phyloP scores from a whole-genome alignment of 2,113 vertebrate species.

The Pomatorhinus ruficollis region DNA sequence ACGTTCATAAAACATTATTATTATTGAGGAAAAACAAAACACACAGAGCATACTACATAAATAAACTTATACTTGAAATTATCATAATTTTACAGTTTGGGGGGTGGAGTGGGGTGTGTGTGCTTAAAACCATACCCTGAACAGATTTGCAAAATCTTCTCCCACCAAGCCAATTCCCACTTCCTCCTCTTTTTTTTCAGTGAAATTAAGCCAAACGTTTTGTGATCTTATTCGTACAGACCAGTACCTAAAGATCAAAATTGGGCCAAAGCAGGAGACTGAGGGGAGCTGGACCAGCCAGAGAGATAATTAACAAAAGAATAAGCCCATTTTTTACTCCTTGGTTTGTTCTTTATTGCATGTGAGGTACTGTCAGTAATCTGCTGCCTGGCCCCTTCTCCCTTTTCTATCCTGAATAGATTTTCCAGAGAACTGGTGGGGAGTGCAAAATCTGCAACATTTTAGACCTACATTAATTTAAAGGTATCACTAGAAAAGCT shows the following conservation, averaged over 20 bases:
- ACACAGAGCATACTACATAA: neutral
- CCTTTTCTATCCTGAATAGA: neutral
- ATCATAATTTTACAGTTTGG: neutral
- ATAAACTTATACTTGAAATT: neutral
- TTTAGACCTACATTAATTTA: neutral
- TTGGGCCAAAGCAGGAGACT: neutral
- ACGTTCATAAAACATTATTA: neutral
- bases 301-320: neutral
- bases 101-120: no score
- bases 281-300: neutral
- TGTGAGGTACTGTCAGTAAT: neutral
- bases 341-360: neutral
- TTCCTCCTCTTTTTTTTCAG: neutral
- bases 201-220: neutral
- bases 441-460: neutral
- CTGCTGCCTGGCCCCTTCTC: neutral
- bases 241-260: neutral
- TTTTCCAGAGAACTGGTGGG: neutral
- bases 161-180: neutral
- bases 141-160: neutral
- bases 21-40: neutral
- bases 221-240: neutral
- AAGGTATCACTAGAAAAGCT: conserved; percentile 1
- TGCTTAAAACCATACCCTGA: neutral
- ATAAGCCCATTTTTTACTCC: neutral